phyloP scores from a whole-genome alignment of 2,797 vertebrate species.

The Chaunax sp. region DNA sequence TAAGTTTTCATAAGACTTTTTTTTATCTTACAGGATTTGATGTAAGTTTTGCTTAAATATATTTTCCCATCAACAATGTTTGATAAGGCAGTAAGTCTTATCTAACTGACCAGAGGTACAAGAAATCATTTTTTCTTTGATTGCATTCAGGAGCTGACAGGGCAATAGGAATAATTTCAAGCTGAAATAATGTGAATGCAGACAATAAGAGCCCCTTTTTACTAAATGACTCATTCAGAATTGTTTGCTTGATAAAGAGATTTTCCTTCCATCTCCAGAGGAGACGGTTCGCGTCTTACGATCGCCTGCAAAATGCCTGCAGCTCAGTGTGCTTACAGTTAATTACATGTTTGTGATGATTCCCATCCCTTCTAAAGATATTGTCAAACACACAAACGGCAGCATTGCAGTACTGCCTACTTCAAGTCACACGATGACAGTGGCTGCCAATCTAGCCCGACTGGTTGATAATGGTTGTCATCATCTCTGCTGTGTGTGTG shows the following conservation, averaged over 20 bases:
- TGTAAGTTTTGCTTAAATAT: no score
- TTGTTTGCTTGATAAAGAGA: conserved; percentile 5
- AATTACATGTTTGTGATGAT: not conserved
- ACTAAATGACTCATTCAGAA: conserved; percentile 24
- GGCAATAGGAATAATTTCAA: conserved; percentile 16
- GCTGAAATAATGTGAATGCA: conserved; percentile 19
- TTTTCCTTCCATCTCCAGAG: no score
- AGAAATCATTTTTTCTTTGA: conserved; percentile 1
- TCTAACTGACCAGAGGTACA: not conserved
- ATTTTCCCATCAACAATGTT: no score
- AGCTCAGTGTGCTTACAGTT: not conserved
- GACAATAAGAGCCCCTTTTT: conserved; percentile 6
- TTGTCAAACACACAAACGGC: conserved; percentile 32
- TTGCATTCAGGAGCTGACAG: not conserved
- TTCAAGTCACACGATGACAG: conserved; percentile 48
- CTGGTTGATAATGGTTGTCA: conserved; percentile 50
- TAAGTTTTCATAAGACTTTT: no score
- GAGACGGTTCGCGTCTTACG: no score
- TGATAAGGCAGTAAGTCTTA: no score
- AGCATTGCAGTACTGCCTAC: conserved; percentile 37
- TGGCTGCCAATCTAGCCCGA: conserved; percentile 35
- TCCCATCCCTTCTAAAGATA: conserved; percentile 4
- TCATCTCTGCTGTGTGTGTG: conserved; percentile 25
- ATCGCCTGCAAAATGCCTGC: not conserved
- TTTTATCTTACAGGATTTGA: no score